These are phyloP conservation scores for Lasioglossum leucozonium DNA, from an alignment of 2,888 invertebrate genomes.

Conservation along the genomic window DNA sequence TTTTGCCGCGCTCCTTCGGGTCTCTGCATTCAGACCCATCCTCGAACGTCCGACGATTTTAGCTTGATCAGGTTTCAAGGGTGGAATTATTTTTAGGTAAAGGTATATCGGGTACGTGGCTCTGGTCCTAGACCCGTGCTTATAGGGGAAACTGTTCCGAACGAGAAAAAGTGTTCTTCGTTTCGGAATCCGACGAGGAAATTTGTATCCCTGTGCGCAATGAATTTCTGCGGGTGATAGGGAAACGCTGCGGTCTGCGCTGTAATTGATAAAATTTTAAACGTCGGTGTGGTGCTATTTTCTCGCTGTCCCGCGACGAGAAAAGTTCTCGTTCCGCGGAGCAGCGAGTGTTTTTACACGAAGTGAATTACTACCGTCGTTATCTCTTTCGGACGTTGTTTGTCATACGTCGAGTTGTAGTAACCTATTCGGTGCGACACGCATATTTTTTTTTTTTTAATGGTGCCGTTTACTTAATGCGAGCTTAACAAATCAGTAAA, in stretches of 20 bases:
- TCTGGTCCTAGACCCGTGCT: neutral
- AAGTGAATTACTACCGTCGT: neutral
- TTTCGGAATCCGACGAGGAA: neutral
- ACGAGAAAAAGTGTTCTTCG: neutral
- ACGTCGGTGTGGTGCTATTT: neutral
- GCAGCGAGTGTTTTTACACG: neutral
- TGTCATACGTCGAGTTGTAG: neutral
- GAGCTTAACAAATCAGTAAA: neutral
- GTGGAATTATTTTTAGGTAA: slow-evolving; percentile 39
- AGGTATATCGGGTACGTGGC: slow-evolving; percentile 20
- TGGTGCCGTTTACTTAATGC: neutral
- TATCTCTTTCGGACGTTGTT: neutral
- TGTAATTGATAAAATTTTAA: neutral
- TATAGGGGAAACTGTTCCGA: neutral
- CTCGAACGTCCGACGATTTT: neutral
- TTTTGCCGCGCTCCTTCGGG: neutral
- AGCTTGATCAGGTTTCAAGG: slow-evolving; percentile 29
- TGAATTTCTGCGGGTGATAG: neutral
- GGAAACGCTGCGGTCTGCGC: neutral
- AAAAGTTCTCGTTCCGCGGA: neutral
- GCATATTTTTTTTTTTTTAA: no score
- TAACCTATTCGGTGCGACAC: neutral
- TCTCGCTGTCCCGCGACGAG: neutral
- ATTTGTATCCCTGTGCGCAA: neutral
- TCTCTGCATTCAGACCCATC: neutral